Percentiles rank a stretch among this genome's conserved stretches.
These are phyloP conservation scores for Tragelaphus eurycerus DNA, from an alignment of 2,797 vertebrate genomes.

Conservation along the genomic window DNA sequence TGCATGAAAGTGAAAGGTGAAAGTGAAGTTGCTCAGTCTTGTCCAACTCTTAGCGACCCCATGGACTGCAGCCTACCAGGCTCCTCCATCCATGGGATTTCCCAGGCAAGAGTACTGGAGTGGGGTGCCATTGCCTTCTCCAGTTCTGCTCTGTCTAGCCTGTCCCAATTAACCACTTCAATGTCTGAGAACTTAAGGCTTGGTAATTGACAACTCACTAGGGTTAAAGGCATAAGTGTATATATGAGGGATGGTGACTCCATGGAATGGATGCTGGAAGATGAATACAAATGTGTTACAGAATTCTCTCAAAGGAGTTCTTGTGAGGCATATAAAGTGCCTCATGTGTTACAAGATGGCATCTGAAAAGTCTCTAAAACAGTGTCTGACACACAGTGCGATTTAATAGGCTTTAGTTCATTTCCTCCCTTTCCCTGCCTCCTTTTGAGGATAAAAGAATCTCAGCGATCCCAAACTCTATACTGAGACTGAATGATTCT, in stretches of 20 bases:
- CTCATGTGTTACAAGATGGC: background rate
- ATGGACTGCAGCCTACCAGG: too few species aligned
- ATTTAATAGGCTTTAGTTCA: background rate
- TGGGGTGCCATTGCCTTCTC: too few species aligned
- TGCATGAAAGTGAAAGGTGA: too few species aligned
- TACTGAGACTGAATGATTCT: background rate
- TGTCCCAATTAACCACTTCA: background rate
- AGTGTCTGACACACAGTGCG: background rate
- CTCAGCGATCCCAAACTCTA: background rate
- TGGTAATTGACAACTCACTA: background rate
- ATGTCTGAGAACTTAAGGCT: background rate
- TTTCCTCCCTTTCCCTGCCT: background rate
- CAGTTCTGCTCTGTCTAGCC: background rate
- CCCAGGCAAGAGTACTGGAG: too few species aligned
- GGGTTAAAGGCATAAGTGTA: background rate
- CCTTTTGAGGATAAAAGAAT: background rate
- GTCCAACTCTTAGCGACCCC: accelerated
- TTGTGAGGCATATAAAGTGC: background rate
- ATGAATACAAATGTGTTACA: background rate
- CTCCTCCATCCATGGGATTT: too few species aligned
- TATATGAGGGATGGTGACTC: background rate
- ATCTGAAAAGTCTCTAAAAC: background rate
- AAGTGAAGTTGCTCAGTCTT: too few species aligned
- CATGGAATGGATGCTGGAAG: background rate
- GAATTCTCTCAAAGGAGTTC: background rate